phyloP scores from a whole-genome alignment of 2,113 vertebrate species.

The Hydropotes inermis region DNA sequence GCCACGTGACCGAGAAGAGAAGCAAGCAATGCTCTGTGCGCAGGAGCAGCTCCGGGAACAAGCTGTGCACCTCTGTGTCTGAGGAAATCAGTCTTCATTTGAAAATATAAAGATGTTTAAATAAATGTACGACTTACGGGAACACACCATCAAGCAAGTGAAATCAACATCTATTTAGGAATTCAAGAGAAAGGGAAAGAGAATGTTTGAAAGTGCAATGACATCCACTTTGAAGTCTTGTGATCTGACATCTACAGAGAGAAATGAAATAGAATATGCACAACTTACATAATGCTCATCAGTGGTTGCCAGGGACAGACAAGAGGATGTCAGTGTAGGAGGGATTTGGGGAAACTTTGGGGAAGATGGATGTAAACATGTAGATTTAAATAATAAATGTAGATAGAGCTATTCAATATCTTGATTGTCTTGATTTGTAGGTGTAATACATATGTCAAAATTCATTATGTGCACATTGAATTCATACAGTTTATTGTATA shows the following conservation, averaged over 20 bases:
- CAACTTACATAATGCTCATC: not conserved
- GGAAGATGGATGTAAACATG: not conserved
- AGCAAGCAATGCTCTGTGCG: accelerated
- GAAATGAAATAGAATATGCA: not conserved
- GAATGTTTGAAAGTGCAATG: not conserved
- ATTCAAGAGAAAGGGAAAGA: not conserved
- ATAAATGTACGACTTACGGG: not conserved
- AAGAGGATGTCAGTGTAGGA: accelerated
- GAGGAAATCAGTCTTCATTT: not conserved
- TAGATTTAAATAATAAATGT: not conserved
- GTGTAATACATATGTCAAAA: not conserved
- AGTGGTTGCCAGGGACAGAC: too few species aligned
- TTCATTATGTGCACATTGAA: not conserved
- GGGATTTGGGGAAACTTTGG: not conserved
- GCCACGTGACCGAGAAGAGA: too few species aligned
- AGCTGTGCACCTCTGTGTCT: not conserved
- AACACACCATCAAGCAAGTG: not conserved
- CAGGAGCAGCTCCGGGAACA: not conserved
- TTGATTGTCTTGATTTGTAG: not conserved
- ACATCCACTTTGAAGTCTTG: too few species aligned
- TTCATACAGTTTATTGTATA: not conserved
- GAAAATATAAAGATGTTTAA: not conserved
- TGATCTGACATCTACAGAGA: not conserved
- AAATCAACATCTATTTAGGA: not conserved
- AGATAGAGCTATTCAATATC: not conserved